Percentiles rank a stretch among this genome's conserved stretches.
phyloP scores from a whole-genome alignment of 2,797 vertebrate species.

The Varecia variegata region DNA sequence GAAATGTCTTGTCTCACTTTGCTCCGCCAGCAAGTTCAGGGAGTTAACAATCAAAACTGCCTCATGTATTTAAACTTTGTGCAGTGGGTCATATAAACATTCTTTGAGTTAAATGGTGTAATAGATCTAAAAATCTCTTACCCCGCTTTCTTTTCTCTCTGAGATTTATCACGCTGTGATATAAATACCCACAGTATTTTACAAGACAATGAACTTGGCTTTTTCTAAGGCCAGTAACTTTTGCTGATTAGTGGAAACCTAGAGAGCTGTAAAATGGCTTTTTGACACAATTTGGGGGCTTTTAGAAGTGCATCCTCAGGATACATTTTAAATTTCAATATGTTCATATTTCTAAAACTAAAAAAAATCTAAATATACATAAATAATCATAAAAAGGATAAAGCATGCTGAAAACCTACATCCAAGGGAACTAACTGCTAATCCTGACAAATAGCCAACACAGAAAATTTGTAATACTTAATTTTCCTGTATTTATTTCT shows the following conservation, averaged over 20 bases:
- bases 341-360: conserved; percentile 24
- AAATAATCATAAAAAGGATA: not conserved
- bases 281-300: conserved; percentile 59
- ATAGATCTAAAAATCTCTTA: conserved; percentile 83
- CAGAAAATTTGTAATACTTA: not conserved
- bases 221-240: conserved; percentile 77
- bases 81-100: conserved; percentile 84
- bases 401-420: not conserved
- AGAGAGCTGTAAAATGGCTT: conserved; percentile 67
- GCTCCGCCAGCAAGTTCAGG: conserved; percentile 81
- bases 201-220: conserved; percentile 82
- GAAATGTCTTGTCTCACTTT: conserved; percentile 77
- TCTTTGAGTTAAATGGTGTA: conserved; percentile 82
- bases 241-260: conserved; percentile 78
- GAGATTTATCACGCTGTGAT: conserved; percentile 82
- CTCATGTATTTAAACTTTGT: conserved; percentile 85
- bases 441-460: conserved; percentile 15
- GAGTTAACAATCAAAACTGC: conserved; percentile 84
- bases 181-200: conserved; percentile 82
- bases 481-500: conserved; percentile 45
- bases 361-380: conserved; percentile 40
- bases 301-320: conserved; percentile 59
- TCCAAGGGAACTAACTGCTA: not conserved
- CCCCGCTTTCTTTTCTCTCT: conserved; percentile 78
- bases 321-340: conserved; percentile 56